Evolutionary conservation across 1,140 invertebrate species (phyloP).

Genomic region (Spodoptera frugiperda): DNA sequence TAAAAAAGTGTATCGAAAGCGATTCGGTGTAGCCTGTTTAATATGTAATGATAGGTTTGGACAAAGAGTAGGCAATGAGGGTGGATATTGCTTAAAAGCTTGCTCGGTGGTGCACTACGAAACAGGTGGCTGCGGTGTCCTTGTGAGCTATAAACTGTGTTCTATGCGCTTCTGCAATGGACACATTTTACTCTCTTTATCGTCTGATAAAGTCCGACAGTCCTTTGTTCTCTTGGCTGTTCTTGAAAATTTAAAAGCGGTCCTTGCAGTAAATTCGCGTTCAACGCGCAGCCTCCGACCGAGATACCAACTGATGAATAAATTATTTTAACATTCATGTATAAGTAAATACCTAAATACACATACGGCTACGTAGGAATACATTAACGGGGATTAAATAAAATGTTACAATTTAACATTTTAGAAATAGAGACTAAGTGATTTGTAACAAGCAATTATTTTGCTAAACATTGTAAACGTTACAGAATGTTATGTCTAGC

Average conservation of each 20-base stretch:
- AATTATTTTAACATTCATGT: slow-evolving; percentile 60
- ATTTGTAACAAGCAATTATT: too few relatives aligned
- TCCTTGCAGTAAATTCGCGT: slow-evolving; percentile 72
- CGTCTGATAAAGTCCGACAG: slow-evolving; percentile 69
- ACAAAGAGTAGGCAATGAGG: slow-evolving; percentile 15
- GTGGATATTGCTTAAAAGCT: slow-evolving; percentile 31
- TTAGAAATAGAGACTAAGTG: not conserved
- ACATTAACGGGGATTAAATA: slow-evolving; percentile 14
- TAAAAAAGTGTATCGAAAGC: slow-evolving; percentile 15
- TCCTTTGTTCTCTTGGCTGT: slow-evolving; percentile 73
- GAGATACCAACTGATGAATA: slow-evolving; percentile 70
- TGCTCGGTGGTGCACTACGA: slow-evolving; percentile 39
- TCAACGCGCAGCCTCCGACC: slow-evolving; percentile 52
- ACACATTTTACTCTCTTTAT: slow-evolving; percentile 79
- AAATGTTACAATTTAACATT: not conserved
- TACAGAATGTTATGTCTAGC: too few relatives aligned
- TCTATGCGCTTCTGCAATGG: slow-evolving; percentile 68
- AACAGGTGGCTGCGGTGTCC: slow-evolving; percentile 67
- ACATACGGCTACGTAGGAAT: slow-evolving; percentile 26
- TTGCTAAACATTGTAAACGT: too few relatives aligned
- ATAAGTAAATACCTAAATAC: slow-evolving; percentile 33
- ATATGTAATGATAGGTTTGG: slow-evolving; percentile 27
- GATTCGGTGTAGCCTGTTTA: slow-evolving; percentile 22
- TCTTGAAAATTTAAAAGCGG: slow-evolving; percentile 77
- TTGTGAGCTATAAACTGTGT: slow-evolving; percentile 63